These are phyloP conservation scores for Cathartes aura DNA, from an alignment of 2,113 vertebrate species.

Conservation along the genomic window DNA sequence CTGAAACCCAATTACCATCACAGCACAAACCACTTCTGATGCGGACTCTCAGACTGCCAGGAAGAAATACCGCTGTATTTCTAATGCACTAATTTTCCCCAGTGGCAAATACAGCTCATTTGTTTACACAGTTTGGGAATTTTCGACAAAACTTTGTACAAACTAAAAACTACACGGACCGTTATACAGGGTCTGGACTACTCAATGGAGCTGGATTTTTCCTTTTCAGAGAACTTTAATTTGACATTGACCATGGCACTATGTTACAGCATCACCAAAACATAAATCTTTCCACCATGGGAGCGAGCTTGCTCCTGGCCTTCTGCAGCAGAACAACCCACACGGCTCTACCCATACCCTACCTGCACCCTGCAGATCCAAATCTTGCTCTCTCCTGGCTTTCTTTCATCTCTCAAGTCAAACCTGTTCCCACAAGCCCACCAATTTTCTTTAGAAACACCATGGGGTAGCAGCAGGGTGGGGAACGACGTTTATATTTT, in stretches of 20 bases:
- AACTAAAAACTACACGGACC: fast-evolving
- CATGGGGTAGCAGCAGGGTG: background rate
- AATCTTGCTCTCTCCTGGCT: background rate
- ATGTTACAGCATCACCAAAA: background rate
- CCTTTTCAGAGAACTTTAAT: background rate
- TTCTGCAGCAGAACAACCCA: background rate
- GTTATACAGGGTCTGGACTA: background rate
- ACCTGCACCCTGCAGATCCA: background rate
- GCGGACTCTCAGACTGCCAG: background rate
- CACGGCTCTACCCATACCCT: background rate
- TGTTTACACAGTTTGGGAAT: background rate
- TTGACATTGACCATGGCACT: background rate
- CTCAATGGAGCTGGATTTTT: background rate
- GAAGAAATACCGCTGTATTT: background rate
- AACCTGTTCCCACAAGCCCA: background rate
- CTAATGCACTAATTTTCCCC: background rate
- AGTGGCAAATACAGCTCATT: background rate
- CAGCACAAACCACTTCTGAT: conserved; percentile 4
- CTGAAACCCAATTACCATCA: conserved; percentile 57
- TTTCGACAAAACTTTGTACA: background rate
- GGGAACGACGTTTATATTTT: background rate
- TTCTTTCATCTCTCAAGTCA: background rate
- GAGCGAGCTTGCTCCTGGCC: background rate
- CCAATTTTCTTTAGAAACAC: background rate
- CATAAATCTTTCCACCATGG: fast-evolving